A percentile compares a stretch with the other conserved stretches of the same genome.
Evolutionary conservation across 2,888 invertebrate species (phyloP).

Genomic region (Nymphalis polychloros): DNA sequence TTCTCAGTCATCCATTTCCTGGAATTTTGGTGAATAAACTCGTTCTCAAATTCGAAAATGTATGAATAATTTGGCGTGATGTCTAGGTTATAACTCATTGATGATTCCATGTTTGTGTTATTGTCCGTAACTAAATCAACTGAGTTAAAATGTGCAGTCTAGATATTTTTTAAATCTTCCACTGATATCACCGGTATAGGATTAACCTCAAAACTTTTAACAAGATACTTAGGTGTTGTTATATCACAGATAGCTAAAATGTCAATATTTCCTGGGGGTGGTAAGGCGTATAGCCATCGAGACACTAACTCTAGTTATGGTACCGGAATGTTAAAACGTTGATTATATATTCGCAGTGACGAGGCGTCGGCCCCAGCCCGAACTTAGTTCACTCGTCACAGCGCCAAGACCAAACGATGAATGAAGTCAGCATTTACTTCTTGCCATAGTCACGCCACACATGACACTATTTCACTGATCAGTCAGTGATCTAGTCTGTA

Average conservation of each 20-base stretch:
- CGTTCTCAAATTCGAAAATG: slow-evolving; percentile 96
- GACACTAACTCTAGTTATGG: slow-evolving; percentile 65
- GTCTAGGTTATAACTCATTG: slow-evolving; percentile 78
- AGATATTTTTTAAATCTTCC: slow-evolving; percentile 50
- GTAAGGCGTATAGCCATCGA: slow-evolving; percentile 58
- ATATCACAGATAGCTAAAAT: slow-evolving; percentile 76
- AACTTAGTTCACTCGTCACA: slow-evolving; percentile 57
- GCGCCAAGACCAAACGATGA: slow-evolving; percentile 42
- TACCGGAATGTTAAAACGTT: slow-evolving; percentile 58
- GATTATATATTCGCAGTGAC: slow-evolving; percentile 70
- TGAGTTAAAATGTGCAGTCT: slow-evolving; percentile 45
- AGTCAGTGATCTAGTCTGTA: slow-evolving; percentile 15
- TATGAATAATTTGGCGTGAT: slow-evolving; percentile 94
- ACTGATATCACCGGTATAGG: slow-evolving; percentile 72
- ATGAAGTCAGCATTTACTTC: slow-evolving; percentile 37
- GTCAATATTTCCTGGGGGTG: slow-evolving; percentile 61
- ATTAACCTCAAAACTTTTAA: slow-evolving; percentile 71
- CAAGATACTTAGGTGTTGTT: slow-evolving; percentile 65
- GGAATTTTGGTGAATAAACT: slow-evolving; percentile 94
- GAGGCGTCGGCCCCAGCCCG: slow-evolving; percentile 59
- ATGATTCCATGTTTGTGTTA: slow-evolving; percentile 60
- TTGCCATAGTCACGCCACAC: slow-evolving; percentile 38
- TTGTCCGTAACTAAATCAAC: slow-evolving; percentile 21
- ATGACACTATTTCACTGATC: slow-evolving; percentile 32
- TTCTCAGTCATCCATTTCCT: slow-evolving; percentile 97